Conservation (phyloP, 2,888 invertebrate species). For the Himalopsyche japonica region DNA sequence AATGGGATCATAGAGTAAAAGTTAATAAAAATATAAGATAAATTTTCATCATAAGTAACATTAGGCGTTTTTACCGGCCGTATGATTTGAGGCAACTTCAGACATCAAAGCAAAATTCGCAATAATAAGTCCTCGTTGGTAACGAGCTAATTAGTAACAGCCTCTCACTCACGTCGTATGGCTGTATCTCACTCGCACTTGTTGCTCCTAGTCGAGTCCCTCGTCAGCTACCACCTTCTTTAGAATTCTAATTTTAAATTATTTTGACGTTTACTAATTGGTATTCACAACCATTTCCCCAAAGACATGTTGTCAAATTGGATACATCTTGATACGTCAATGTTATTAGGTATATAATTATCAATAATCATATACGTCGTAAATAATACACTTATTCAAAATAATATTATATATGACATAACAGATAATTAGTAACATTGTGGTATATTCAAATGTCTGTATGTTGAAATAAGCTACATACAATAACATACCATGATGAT, state of each 20-base stretch:
- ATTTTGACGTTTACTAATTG: slow-evolving; percentile 2
- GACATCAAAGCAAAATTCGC: slow-evolving; percentile 31
- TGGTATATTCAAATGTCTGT: no score
- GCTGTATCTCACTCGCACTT: slow-evolving; percentile 7
- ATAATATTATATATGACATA: no score
- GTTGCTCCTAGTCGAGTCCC: background rate
- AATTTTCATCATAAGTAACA: background rate
- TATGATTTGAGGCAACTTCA: slow-evolving; percentile 23
- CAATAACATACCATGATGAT: no score
- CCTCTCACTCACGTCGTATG: slow-evolving; percentile 12
- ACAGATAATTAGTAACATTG: no score
- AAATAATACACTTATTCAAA: no score
- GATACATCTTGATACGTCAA: background rate
- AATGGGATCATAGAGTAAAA: background rate
- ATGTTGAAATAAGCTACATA: no score
- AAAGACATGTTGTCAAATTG: background rate
- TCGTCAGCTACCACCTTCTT: slow-evolving; percentile 26
- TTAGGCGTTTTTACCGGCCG: background rate
- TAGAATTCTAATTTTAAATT: slow-evolving; percentile 35
- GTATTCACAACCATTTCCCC: background rate
- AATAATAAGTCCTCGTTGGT: slow-evolving; percentile 33
- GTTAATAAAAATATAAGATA: background rate
- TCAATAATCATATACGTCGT: no score
- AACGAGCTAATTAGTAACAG: slow-evolving; percentile 34
- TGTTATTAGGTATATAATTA: no score